Base-by-base conservation (phyloP, 2,888 invertebrate genomes). In the Trissolcus japonicus region DNA sequence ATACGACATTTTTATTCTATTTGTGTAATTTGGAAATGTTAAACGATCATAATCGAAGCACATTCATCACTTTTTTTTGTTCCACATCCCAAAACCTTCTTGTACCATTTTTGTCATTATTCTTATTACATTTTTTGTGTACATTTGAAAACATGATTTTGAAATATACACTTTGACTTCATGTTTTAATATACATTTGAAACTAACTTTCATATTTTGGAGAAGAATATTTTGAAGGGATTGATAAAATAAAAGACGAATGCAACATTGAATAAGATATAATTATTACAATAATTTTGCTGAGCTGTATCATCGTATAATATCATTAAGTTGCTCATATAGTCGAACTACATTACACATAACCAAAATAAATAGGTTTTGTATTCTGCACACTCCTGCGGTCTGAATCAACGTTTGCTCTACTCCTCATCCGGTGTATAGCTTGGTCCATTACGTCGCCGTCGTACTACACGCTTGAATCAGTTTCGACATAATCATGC, bases 211-310 rank as follows among this genome's bases (percentile, higher is more conserved):
- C 19, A n/a, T n/a, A n/a, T n/a, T n/a, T n/a, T 19, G 19, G 2
- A 19, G 19, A 19, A 19, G 19, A 19, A 19, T 1, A 19, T 19
- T 46, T 16, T 51, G 16, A 51, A 51, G 19, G 74, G 63, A 40
- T n/a, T 19, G 16, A 21, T 17, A 43, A 67, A 78, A 72, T 67
- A 55, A 75, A 67, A 72, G 41, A 56, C 62, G 9, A 11, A 21
- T 4, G 1, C 41, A 75, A 78, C 78, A 78, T 78, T 72, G 62
- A 78, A 78, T 78, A 72, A 72, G 72, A 67, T 75, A 78, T 75
- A 75, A 75, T 78, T 76, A 75, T 71, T 76, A 76, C 69, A 76
- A 79, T 79, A 76, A 76, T 79, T 76, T 76, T 76, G 77, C 72
- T 79, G 61, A 77, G 76, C 67, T 72, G 75, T 69, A 73, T 74